Base-by-base conservation (phyloP, 1,140 invertebrate genomes). In the Anthonomus grandis region DNA sequence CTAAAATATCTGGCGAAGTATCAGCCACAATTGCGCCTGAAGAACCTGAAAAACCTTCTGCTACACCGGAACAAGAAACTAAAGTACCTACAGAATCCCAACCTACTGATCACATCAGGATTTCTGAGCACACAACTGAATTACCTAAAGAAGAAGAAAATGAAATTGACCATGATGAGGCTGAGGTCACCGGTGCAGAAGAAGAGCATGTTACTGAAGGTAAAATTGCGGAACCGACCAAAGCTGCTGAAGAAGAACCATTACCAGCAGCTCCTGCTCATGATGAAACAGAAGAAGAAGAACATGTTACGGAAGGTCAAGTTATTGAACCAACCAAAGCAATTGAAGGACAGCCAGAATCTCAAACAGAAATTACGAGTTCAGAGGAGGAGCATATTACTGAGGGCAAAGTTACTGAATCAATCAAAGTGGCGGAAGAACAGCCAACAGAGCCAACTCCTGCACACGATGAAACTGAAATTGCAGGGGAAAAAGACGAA, bases 141-240 rank as follows among this genome's bases (percentile, higher is more conserved):
- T 6, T 31, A 22, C 57, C 57, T 15, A 45, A 27, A 18, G 41
- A 46, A 39, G 41, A 62, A 52, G 57, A 63, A 34, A 54, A 65
- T 48, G 54, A 57, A 39, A 59, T 52, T 44, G 52, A 54, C 42
- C 41, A 57, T 53, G 47, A 61, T 36, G 57, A 55, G 37, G 24
- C 47, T 48, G 55, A 53, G 42, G 15, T 23, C n/a, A 25, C 55
- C 18, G 49, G 15, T 10, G 45, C 42, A 19, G 15, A 42, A 23
- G 42, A 56, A 19, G 53, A 56, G 19, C 1, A 15, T 27, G 37
- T 49, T 50, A 37, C 36, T 10, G 54, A 27, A 49, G 2, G n/a
- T n/a, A 38, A 4, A 38, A n/a, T 17, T 4, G 17, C 4, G 17
- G 38, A 31, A 13, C 13, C 17, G 31, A 34, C 38, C 3, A 4